These are phyloP conservation scores for Ctenomys sociabilis DNA, from an alignment of 2,113 vertebrate genomes.

Conservation along the genomic window DNA sequence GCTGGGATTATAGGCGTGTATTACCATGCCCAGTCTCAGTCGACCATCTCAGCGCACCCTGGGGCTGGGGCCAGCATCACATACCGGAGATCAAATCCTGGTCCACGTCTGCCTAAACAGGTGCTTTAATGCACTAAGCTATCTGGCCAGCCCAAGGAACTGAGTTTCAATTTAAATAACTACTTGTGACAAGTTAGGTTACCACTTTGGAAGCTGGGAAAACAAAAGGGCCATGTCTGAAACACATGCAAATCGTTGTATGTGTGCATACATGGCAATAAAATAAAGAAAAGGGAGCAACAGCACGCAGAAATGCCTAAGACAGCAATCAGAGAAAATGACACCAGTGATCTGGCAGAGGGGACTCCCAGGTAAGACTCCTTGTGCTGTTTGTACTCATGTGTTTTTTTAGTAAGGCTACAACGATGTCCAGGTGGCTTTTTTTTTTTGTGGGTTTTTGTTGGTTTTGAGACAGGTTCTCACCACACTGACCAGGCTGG, in stretches of 20 bases:
- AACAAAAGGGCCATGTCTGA: neutral
- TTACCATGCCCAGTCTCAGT: no score
- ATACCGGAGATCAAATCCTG: no score
- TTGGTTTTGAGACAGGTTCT: neutral
- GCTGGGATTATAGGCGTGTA: no score
- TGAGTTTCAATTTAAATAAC: neutral
- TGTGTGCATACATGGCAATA: neutral
- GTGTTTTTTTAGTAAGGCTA: neutral
- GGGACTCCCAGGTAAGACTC: neutral
- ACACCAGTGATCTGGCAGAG: neutral
- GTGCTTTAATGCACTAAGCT: no score
- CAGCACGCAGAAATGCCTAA: rapidly evolving
- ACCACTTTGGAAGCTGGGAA: neutral
- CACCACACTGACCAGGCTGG: neutral
- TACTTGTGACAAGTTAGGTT: neutral
- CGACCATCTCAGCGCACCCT: no score
- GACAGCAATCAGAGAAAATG: neutral
- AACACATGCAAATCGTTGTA: neutral
- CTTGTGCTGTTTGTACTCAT: neutral
- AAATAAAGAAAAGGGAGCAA: no score
- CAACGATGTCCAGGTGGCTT: neutral
- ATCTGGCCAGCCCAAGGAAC: neutral
- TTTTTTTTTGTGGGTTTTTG: neutral
- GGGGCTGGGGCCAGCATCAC: no score
- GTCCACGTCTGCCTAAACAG: no score